Conservation (phyloP, 2,888 invertebrate genomes). For the Polyommatus icarus region DNA sequence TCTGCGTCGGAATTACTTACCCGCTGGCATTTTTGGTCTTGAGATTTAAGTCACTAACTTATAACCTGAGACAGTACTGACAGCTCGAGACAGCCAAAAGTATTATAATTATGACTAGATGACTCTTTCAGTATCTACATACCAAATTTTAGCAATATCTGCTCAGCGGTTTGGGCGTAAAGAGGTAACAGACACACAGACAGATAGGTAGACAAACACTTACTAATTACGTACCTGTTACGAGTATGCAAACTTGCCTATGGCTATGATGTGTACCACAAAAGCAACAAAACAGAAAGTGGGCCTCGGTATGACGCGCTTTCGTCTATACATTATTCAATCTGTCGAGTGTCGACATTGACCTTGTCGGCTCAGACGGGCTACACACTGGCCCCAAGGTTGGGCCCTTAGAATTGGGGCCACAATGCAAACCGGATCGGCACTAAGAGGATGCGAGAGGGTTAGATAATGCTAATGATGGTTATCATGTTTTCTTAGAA, state of each 20-base stretch:
- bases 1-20: not conserved
- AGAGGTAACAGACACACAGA: too few species aligned
- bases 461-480: not conserved
- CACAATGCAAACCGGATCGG: not conserved
- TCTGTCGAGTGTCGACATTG: slow-evolving; percentile 57
- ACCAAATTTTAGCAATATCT: too few species aligned
- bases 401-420: not conserved
- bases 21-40: not conserved
- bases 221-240: not conserved
- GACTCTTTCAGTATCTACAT: too few species aligned
- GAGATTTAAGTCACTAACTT: too few species aligned
- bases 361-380: slow-evolving; percentile 46
- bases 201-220: too few species aligned
- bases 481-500: not conserved
- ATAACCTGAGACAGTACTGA: too few species aligned
- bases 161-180: too few species aligned
- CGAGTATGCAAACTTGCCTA: not conserved
- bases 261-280: not conserved
- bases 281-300: not conserved
- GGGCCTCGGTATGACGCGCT: slow-evolving; percentile 33
- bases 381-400: slow-evolving; percentile 19
- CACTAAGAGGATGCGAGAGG: not conserved
- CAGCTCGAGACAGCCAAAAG: too few species aligned
- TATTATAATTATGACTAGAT: too few species aligned
- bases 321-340: slow-evolving; percentile 41